Evolutionary conservation across 2,797 vertebrate genomes (phyloP), one percentile per base, ranked within the genome.

Genomic region (Pseudocheirus occidentalis): DNA sequence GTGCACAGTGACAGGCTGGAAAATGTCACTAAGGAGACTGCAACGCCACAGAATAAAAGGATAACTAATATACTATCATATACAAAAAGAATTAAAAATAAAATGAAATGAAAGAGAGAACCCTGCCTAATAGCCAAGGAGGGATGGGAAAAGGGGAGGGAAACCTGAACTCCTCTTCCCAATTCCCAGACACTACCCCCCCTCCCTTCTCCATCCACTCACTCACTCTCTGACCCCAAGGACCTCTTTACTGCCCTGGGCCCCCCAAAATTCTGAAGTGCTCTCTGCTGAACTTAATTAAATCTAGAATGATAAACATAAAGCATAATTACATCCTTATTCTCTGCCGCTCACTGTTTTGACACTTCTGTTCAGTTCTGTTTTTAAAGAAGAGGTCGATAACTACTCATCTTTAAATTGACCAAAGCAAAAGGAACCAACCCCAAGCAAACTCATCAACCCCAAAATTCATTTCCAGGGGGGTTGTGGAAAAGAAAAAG

Each of bases 341-440:
- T 97, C 98, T 96, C 97, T 97, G 97, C 98, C 98, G 98, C 97
- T 95, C 96, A 96, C 96, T 98, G 98, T 98, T 98, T 97, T 98
- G 98, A 98, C 98, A 98, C 97, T 98, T 98, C 93, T 98, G 98
- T 98, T 98, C 98, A 95, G 97, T 96, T 97, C 95, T 97, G 92
- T 97, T 95, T 97, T 97, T 93, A 95, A 95, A 95, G 97, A 96
- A 97, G 97, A 98, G 98, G 97, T 98, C 97, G 98, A 96, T 97
- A 97, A 92, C 92, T 98, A 97, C 98, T 98, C 98, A 98, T 97
- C 98, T 98, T 97, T 98, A 98, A 98, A 98, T 98, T 97, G 97
- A 98, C 97, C 97, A 98, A 98, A 97, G 96, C 59, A 95, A 98
- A 96, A 96, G 95, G 62, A 62, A 95, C 95, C 95, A 92, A 91